Percentiles rank a stretch among this genome's conserved stretches.
Conservation (phyloP, 2,888 invertebrate genomes). For the Philereme vetulata region DNA sequence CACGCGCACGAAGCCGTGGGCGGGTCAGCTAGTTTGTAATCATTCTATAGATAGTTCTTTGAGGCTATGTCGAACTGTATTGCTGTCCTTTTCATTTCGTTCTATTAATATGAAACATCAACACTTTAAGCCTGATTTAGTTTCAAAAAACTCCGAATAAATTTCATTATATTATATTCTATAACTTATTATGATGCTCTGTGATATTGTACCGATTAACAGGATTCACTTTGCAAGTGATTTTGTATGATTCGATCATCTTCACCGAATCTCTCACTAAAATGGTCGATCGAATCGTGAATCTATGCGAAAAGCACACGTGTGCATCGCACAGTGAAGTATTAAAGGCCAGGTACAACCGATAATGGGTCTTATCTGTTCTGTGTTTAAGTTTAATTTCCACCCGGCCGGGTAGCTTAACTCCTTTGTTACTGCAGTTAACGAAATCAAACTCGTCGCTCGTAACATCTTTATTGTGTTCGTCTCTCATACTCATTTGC, state of each 20-base stretch:
- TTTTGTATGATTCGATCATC: slow-evolving; percentile 76
- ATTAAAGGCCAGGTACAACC: slow-evolving; percentile 73
- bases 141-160: too few relatives aligned
- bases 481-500: slow-evolving; percentile 72
- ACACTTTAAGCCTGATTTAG: too few relatives aligned
- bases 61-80: too few relatives aligned
- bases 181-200: slow-evolving; percentile 23
- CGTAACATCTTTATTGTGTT: slow-evolving; percentile 67
- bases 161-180: slow-evolving; percentile 2
- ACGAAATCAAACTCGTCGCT: slow-evolving; percentile 71
- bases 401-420: slow-evolving; percentile 69
- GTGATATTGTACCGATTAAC: slow-evolving; percentile 51
- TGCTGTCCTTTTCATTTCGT: too few relatives aligned
- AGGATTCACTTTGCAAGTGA: slow-evolving; percentile 78
- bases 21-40: too few relatives aligned
- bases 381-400: slow-evolving; percentile 74
- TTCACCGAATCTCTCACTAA: slow-evolving; percentile 75
- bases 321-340: slow-evolving; percentile 69
- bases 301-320: slow-evolving; percentile 70
- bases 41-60: too few relatives aligned
- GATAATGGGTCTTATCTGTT: slow-evolving; percentile 74
- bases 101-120: too few relatives aligned
- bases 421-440: slow-evolving; percentile 63
- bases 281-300: slow-evolving; percentile 73
- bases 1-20: too few relatives aligned